Percentiles rank a stretch among this genome's conserved stretches.
These are phyloP conservation scores for Corvus hawaiiensis DNA, from an alignment of 2,113 vertebrate species.

Conservation along the genomic window DNA sequence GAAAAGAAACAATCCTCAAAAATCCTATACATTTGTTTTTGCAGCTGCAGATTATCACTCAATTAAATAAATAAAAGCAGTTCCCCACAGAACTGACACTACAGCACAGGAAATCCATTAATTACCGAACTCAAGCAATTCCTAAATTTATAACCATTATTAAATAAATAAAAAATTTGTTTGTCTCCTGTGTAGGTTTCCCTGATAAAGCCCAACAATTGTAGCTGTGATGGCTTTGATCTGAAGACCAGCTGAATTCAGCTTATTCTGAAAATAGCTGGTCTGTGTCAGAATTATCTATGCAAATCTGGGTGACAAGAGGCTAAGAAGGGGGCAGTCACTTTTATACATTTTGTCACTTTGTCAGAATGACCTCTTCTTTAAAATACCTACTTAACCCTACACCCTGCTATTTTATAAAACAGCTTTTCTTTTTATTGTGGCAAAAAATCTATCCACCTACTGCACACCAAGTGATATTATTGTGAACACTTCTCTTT, in stretches of 20 bases:
- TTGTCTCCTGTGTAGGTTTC: background rate
- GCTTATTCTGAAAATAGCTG: background rate
- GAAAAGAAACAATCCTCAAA: background rate
- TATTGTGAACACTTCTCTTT: background rate
- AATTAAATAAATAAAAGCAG: background rate
- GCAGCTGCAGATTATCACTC: background rate
- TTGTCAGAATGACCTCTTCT: background rate
- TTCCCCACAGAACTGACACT: background rate
- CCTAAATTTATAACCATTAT: background rate
- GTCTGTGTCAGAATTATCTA: background rate
- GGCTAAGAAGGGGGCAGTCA: background rate
- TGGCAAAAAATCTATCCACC: background rate
- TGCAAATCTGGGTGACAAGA: background rate
- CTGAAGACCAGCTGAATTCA: background rate
- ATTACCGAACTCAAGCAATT: background rate
- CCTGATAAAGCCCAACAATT: background rate
- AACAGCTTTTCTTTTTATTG: background rate
- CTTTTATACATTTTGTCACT: background rate
- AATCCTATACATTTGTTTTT: background rate
- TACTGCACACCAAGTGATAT: background rate
- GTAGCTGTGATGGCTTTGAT: background rate
- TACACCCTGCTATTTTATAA: background rate
- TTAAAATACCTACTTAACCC: background rate
- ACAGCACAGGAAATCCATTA: background rate
- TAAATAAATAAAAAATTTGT: background rate